Percentiles rank a stretch among this genome's conserved stretches.
phyloP scores from a whole-genome alignment of 2,113 vertebrate genomes.

The Arizona elegans region DNA sequence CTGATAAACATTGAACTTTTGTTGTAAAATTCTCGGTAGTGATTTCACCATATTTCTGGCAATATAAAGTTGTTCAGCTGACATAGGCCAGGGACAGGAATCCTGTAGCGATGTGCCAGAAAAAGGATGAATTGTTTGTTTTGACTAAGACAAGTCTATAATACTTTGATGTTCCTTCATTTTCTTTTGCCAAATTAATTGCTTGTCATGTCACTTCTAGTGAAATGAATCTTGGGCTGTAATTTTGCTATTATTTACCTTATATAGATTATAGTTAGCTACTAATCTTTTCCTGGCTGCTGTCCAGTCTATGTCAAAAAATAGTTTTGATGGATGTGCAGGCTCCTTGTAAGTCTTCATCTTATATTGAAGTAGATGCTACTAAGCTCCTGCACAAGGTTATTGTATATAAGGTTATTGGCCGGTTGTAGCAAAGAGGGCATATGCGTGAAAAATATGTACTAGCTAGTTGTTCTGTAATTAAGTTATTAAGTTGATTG shows the following conservation, averaged over 20 bases:
- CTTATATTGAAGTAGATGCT: neutral
- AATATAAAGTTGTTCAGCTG: neutral
- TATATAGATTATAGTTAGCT: neutral
- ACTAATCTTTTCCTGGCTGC: neutral
- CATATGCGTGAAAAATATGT: neutral
- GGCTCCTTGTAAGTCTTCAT: neutral
- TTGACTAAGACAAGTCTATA: neutral
- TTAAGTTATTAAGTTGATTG: neutral
- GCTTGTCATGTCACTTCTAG: neutral
- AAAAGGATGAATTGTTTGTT: neutral
- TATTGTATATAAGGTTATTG: neutral
- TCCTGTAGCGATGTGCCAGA: neutral
- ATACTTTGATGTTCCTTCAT: neutral
- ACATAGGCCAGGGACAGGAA: neutral
- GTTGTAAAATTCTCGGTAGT: neutral
- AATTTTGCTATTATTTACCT: neutral
- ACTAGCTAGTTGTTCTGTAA: neutral
- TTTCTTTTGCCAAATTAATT: neutral
- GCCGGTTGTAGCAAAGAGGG: neutral
- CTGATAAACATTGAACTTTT: neutral
- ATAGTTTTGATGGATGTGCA: neutral
- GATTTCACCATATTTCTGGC: neutral
- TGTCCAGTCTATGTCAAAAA: neutral
- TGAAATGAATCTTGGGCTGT: neutral
- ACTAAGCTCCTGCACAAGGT: neutral